A percentile compares a stretch with the other conserved stretches of the same genome.
Evolutionary conservation across 2,888 invertebrate genomes (phyloP).

Genomic region (Ophonus ardosiacus): DNA sequence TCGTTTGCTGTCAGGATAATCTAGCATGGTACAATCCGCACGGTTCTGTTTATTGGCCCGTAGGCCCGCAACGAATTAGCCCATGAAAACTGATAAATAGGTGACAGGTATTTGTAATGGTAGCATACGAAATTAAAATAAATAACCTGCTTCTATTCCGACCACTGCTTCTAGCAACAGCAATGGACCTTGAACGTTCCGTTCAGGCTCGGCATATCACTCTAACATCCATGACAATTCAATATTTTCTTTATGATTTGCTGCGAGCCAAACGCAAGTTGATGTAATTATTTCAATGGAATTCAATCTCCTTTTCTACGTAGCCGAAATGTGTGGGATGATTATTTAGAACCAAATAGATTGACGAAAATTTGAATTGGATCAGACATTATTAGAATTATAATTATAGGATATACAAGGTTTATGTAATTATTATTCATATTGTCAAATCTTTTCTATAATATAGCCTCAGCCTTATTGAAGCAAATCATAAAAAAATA

Average conservation of each 20-base stretch:
- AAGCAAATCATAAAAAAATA: no score
- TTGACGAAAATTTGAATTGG: no score
- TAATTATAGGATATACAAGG: no score
- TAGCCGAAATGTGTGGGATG: constrained; percentile 1
- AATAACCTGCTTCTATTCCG: constrained; percentile 60
- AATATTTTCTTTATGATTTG: constrained; percentile 54
- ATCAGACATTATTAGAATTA: no score
- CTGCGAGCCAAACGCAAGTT: constrained; percentile 22
- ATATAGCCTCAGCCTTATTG: no score
- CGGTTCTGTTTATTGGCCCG: background rate
- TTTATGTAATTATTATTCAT: no score
- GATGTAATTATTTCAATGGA: constrained; percentile 39
- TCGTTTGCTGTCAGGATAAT: background rate
- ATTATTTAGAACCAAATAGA: background rate
- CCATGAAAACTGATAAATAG: constrained; percentile 63
- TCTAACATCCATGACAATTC: constrained; percentile 57
- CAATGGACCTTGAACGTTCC: background rate
- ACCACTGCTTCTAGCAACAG: background rate
- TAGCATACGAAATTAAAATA: constrained; percentile 63
- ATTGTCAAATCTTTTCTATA: no score
- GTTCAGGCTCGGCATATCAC: background rate
- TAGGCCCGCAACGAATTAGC: constrained; percentile 57
- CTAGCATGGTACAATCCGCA: background rate
- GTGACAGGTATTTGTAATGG: constrained; percentile 63
- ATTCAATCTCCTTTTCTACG: constrained; percentile 31